phyloP scores from a whole-genome alignment of 2,797 vertebrate species.

The Sebastiscus albofasciatus region DNA sequence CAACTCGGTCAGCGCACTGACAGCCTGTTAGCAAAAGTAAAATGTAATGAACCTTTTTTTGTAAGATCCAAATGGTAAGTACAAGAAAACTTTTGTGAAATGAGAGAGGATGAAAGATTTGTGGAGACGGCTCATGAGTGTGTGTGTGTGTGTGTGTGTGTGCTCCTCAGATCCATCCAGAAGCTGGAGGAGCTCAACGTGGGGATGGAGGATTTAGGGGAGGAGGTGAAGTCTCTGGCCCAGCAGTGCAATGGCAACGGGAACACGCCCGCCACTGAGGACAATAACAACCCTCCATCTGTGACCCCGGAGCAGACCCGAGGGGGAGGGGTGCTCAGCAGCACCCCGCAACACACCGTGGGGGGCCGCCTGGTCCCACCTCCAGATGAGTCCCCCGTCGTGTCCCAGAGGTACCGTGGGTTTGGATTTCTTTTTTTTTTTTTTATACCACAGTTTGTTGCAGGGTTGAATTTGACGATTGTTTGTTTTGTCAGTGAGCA shows the following conservation, averaged over 20 bases:
- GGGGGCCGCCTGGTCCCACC: slow-evolving; percentile 78
- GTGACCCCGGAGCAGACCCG: slow-evolving; percentile 74
- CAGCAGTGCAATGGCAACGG: slow-evolving; percentile 91
- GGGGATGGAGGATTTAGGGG: slow-evolving; percentile 92
- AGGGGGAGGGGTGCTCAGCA: slow-evolving; percentile 83
- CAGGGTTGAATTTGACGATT: background rate
- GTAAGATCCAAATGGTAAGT: background rate
- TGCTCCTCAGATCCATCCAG: slow-evolving; percentile 91
- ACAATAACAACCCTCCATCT: slow-evolving; percentile 74
- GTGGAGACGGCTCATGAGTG: background rate
- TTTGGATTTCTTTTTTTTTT: background rate
- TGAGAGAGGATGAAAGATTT: background rate
- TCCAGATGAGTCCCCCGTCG: slow-evolving; percentile 88
- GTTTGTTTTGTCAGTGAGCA: slow-evolving; percentile 57
- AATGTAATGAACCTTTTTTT: background rate
- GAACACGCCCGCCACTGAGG: slow-evolving; percentile 59
- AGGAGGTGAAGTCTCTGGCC: slow-evolving; percentile 87
- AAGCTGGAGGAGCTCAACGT: slow-evolving; percentile 97
- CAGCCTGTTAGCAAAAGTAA: background rate
- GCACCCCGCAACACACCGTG: slow-evolving; percentile 86
- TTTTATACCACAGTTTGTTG: background rate
- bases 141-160: background rate
- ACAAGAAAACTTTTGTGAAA: background rate
- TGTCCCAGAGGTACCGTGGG: slow-evolving; percentile 81
- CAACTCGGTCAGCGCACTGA: background rate